A percentile compares a stretch with the other conserved stretches of the same genome.
These are phyloP conservation scores for Pseudochirops cupreus DNA, from an alignment of 2,797 vertebrate genomes.

Conservation along the genomic window DNA sequence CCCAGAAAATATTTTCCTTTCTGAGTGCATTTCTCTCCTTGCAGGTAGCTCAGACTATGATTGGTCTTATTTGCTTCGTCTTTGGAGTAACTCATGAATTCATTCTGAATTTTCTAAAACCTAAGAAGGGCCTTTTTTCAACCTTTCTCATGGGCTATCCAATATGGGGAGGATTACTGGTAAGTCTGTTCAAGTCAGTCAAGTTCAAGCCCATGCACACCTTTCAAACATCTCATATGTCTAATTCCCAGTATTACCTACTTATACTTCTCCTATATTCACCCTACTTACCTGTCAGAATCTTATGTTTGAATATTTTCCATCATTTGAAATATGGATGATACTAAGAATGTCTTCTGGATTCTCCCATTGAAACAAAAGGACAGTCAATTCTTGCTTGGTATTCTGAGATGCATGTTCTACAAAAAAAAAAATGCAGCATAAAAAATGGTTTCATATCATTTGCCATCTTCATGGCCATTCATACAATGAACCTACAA, in stretches of 20 bases:
- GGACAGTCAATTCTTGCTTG: neutral
- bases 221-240: neutral
- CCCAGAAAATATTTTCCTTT: neutral
- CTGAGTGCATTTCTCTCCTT: neutral
- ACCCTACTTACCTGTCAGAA: neutral
- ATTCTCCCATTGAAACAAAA: neutral
- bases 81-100: neutral
- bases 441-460: neutral
- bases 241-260: neutral
- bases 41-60: conserved; percentile 36
- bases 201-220: neutral
- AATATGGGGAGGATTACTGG: conserved; percentile 6
- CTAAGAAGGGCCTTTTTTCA: neutral
- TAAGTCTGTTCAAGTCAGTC: conserved; percentile 8
- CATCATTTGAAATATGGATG: neutral
- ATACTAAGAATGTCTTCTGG: neutral
- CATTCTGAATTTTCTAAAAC: neutral
- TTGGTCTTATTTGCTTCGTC: conserved; percentile 10
- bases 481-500: neutral
- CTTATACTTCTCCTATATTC: neutral
- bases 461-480: neutral
- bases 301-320: neutral
- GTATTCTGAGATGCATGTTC: neutral
- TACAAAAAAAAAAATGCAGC: neutral
- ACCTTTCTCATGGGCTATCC: neutral